Conservation (phyloP, 2,888 invertebrate genomes). For the Ophion ellenae region DNA sequence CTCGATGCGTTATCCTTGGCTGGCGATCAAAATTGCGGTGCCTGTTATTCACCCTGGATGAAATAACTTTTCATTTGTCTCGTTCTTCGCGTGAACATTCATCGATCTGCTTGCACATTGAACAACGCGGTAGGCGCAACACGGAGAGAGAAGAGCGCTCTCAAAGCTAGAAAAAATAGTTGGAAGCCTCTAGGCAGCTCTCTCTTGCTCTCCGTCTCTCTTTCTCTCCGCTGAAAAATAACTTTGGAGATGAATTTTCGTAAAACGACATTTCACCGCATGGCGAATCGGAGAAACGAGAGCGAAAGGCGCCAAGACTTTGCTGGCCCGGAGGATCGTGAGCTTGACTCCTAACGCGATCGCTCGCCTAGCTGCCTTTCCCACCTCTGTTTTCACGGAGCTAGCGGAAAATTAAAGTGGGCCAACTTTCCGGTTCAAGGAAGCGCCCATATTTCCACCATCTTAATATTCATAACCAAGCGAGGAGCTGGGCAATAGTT, state of each 20-base stretch:
- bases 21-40: slow-evolving; percentile 7
- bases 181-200: slow-evolving; percentile 11
- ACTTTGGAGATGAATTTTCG: slow-evolving; percentile 31
- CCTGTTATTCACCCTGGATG: background rate
- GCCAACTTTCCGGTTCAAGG: slow-evolving; percentile 73
- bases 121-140: slow-evolving; percentile 44
- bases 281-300: slow-evolving; percentile 42
- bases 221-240: slow-evolving; percentile 17
- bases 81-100: background rate
- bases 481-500: slow-evolving; percentile 72
- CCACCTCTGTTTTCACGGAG: slow-evolving; percentile 65
- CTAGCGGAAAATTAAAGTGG: slow-evolving; percentile 78
- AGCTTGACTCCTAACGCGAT: slow-evolving; percentile 70
- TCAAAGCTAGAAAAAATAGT: slow-evolving; percentile 25
- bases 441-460: slow-evolving; percentile 73
- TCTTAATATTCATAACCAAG: slow-evolving; percentile 77
- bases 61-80: slow-evolving; percentile 4
- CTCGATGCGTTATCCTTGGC: slow-evolving; percentile 25
- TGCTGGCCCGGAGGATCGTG: slow-evolving; percentile 42
- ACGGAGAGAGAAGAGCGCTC: background rate
- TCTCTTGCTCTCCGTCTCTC: background rate
- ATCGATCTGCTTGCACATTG: slow-evolving; percentile 3
- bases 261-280: slow-evolving; percentile 44
- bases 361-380: slow-evolving; percentile 57
- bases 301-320: slow-evolving; percentile 38